Conservation (phyloP, 2,888 invertebrate genomes). For the Cactoblastis cactorum region DNA sequence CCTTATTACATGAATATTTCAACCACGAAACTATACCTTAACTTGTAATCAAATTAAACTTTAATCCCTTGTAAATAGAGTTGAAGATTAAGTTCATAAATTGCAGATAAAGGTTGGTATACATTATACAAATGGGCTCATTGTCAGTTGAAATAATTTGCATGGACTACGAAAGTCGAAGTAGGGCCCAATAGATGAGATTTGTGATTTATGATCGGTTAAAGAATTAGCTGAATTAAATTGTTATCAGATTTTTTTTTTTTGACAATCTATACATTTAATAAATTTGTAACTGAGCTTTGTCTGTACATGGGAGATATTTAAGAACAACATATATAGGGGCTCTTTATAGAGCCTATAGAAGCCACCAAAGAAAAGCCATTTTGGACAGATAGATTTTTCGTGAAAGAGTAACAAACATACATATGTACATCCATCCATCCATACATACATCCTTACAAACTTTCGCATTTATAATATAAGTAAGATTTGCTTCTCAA, state of each 20-base stretch:
- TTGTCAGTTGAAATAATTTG: constrained; percentile 72
- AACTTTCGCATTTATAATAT: too few relatives aligned
- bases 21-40: constrained; percentile 32
- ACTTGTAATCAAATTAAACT: constrained; percentile 19
- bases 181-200: constrained; percentile 48
- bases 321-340: too few relatives aligned
- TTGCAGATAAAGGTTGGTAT: constrained; percentile 26
- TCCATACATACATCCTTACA: too few relatives aligned
- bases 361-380: too few relatives aligned
- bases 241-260: not conserved
- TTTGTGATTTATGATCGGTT: constrained; percentile 45
- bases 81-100: not conserved
- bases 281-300: too few relatives aligned
- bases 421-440: too few relatives aligned
- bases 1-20: constrained; percentile 64
- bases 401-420: too few relatives aligned
- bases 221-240: constrained; percentile 33
- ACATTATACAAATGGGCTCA: constrained; percentile 60
- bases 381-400: too few relatives aligned
- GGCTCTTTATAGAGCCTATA: too few relatives aligned
- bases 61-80: constrained; percentile 21
- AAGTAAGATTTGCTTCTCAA: too few relatives aligned
- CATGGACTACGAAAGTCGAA: constrained; percentile 72
- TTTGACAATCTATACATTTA: too few relatives aligned
- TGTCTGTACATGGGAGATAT: too few relatives aligned